Base-by-base conservation (phyloP, 1,140 invertebrate genomes). In the Calliphora vicina region DNA sequence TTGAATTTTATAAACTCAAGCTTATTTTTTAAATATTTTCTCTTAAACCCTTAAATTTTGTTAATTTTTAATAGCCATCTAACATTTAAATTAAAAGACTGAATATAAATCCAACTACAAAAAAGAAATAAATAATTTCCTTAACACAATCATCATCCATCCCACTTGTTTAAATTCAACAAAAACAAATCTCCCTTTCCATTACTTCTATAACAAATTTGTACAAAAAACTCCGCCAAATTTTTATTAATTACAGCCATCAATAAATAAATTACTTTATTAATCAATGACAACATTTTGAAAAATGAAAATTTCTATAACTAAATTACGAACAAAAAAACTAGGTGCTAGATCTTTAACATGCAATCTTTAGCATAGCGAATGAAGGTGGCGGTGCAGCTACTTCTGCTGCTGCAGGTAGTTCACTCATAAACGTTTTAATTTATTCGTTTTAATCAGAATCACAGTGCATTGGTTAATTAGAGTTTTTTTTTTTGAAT, bases 191-290 rank as follows among this genome's bases (percentile, higher is more conserved):
- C 35, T 5, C 35, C 35, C 35, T 35, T 35, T 35, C 35, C 35
- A 5, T 5, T 2, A 35, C n/a, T n/a, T n/a, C n/a, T n/a, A n/a
- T n/a, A n/a, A n/a, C n/a, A n/a, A n/a, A n/a, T n/a, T n/a, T n/a
- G n/a, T n/a, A 2, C 35, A 2, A 0, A 5, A 50, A 50, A 50
- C 45, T 61, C 50, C 50, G 13, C 2, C 4, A 67, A 23, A 67
- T 61, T 20, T 20, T 20, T 20, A 61, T 61, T 20, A 61, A 61
- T 61, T 61, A 8, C 17, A 2, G n/a, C 73, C 43, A 27, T 76
- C 73, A 76, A 43, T 76, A 76, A 76, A 76, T 78, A 45, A 78
- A 78, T 43, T 78, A 43, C n/a, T 23, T 23, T 45, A 78, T 78
- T 78, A 78, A 78, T 78, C 74, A 78, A 43, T 43, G 74, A 78